Conservation (phyloP, 2,797 vertebrate genomes). For the Artibeus lituratus region DNA sequence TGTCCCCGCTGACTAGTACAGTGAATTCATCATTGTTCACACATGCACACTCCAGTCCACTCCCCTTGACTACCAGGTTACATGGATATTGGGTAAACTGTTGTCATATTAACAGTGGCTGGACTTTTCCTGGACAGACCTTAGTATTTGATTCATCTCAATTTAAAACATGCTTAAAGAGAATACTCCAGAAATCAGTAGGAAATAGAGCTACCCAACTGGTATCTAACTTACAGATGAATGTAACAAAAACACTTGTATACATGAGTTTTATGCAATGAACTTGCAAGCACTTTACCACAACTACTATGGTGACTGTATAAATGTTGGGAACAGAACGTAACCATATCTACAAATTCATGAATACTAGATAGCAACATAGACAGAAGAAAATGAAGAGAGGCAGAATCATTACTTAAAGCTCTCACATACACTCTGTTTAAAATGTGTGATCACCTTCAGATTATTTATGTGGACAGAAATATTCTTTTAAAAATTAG, state of each 20-base stretch:
- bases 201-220: background rate
- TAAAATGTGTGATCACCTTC: background rate
- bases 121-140: background rate
- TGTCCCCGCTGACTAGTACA: background rate
- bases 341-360: background rate
- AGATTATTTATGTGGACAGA: background rate
- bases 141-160: background rate
- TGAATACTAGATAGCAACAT: background rate
- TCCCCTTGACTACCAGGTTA: background rate
- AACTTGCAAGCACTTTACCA: background rate
- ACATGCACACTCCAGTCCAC: background rate
- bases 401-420: background rate
- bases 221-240: background rate
- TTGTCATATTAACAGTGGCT: background rate
- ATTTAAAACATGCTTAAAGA: background rate
- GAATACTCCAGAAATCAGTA: background rate
- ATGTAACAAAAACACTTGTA: background rate
- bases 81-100: background rate
- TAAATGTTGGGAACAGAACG: background rate
- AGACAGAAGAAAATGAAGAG: background rate
- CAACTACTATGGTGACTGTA: background rate
- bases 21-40: background rate
- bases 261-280: background rate
- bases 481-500: background rate
- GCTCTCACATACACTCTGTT: background rate